A percentile compares a stretch with the other conserved stretches of the same genome.
Conservation (phyloP, 2,797 vertebrate genomes). For the Myotis findleyi region DNA sequence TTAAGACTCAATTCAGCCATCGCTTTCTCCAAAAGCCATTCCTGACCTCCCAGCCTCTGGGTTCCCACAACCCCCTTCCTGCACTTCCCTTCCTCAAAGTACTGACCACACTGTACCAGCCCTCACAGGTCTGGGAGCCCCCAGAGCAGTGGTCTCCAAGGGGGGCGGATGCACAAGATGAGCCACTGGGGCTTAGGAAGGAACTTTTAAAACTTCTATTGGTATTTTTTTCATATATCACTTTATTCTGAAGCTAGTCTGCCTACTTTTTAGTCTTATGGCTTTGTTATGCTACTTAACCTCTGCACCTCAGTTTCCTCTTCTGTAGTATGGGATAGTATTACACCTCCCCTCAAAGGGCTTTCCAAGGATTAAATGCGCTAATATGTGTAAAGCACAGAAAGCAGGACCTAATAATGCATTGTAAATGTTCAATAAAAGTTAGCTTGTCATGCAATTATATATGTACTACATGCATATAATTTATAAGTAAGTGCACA, state of each 20-base stretch:
- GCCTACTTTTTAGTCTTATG: neutral
- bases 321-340: neutral
- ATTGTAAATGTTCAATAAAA: conserved; percentile 27
- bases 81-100: neutral
- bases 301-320: neutral
- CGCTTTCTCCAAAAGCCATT: neutral
- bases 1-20: neutral
- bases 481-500: neutral
- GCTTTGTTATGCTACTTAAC: neutral
- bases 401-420: neutral
- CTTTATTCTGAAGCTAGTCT: conserved; percentile 36
- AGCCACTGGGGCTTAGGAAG: neutral
- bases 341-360: neutral
- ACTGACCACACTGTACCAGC: neutral
- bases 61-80: neutral
- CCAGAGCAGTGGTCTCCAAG: neutral
- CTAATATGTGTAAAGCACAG: neutral
- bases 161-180: neutral
- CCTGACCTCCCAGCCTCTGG: neutral
- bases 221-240: neutral
- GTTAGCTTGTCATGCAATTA: neutral
- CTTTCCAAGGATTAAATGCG: conserved; percentile 33
- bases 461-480: neutral
- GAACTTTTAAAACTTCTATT: neutral
- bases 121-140: neutral